Evolutionary conservation across 2,113 vertebrate species (phyloP), one percentile per base, ranked within the genome.

Genomic region (Microcebus ravelobensis): DNA sequence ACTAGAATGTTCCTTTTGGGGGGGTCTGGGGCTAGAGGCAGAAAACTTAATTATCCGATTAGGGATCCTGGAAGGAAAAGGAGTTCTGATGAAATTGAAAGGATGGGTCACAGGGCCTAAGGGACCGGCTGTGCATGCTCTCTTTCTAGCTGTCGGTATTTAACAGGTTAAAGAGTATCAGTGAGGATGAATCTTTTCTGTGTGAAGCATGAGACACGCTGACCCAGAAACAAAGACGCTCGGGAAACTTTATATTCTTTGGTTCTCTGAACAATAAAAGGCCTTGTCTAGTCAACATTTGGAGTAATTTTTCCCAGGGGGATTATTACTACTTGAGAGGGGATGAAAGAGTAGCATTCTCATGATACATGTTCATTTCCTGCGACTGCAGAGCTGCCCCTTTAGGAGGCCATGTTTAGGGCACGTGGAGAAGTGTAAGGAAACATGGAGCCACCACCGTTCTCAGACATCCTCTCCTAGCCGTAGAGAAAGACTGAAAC

Each of bases 171-270:
- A 97, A 95, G 90, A 90, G 9, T 81, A 85, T 67, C 61, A 73
- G 42, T 34, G 25, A 85, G 87, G 97, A 96, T 14, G n/a, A 92
- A 15, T 65, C 39, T 59, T 87, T 97, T 97, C 83, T 95, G 63
- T 96, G 34, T 96, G 90, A 96, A 55, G 42, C 48, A 93, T 29
- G 14, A 42, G 95, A 96, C 91, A 79, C 48, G 96, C 31, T 90
- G 79, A 93, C 42, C 90, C 77, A 71, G 94, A 97, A 98, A 97
- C 45, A 98, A 96, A 96, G 91, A 77, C 39, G 67, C 74, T 82
- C 89, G 83, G 83, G 96, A 97, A 97, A 97, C 79, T 65, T 92
- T 91, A 42, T 90, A 97, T 84, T 95, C 45, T 25, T 79, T 93
- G 63, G 59, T 90, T 96, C 70, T 96, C 79, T 1, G 3, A 50